Evolutionary conservation across 2,888 invertebrate genomes (phyloP).

Genomic region (Cepaea hortensis): DNA sequence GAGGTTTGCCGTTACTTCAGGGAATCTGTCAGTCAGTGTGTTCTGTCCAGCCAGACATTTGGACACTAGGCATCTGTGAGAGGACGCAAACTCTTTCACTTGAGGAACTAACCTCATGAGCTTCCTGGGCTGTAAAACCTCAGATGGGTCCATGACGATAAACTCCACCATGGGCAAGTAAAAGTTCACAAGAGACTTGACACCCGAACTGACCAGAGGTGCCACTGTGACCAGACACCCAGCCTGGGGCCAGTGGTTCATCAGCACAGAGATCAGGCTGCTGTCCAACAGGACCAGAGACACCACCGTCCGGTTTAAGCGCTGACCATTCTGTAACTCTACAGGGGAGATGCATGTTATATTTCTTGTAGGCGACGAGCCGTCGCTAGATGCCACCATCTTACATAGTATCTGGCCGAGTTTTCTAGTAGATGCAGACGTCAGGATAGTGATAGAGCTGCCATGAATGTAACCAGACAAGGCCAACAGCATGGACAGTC

Average conservation of each 20-base stretch:
- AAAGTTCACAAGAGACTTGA: neutral
- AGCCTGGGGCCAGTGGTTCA: conserved; percentile 1
- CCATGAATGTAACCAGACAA: neutral
- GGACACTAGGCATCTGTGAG: conserved; percentile 11
- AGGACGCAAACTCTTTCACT: conserved; percentile 34
- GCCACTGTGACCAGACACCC: neutral
- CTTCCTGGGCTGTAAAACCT: conserved; percentile 14
- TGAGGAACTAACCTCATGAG: conserved; percentile 29
- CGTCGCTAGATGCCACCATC: neutral
- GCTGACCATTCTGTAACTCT: neutral
- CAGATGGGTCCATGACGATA: neutral
- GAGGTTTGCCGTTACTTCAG: conserved; percentile 25
- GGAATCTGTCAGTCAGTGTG: neutral
- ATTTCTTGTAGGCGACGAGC: neutral
- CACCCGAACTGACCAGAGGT: neutral
- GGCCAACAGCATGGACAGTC: neutral
- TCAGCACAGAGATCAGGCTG: too few relatives aligned
- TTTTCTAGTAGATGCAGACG: neutral
- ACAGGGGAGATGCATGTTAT: neutral
- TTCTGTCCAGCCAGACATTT: conserved; percentile 13
- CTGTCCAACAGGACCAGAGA: neutral
- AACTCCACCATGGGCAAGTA: neutral
- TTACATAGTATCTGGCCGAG: neutral
- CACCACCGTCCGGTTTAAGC: neutral
- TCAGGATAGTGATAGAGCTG: neutral